Evolutionary conservation across 2,888 invertebrate genomes (phyloP).

Genomic region (Panopea generosa): DNA sequence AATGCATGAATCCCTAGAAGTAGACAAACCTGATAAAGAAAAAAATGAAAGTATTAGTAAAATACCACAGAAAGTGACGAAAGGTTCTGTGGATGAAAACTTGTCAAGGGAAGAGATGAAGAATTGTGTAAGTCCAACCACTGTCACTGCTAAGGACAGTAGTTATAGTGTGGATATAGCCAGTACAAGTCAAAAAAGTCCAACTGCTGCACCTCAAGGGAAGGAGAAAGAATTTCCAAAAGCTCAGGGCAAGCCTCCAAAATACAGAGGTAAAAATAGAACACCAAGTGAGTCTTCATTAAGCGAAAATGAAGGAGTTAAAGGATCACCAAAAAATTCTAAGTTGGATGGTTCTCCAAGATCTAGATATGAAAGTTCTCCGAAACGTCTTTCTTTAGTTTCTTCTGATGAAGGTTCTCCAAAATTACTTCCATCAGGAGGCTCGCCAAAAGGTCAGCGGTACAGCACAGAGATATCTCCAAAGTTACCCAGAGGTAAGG

Average conservation of each 20-base stretch:
- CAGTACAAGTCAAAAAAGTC: conserved; percentile 14
- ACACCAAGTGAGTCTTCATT: conserved; percentile 79
- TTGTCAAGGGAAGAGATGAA: conserved; percentile 29
- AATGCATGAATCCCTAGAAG: conserved; percentile 53
- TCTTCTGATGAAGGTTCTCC: conserved; percentile 65
- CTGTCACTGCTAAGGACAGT: conserved; percentile 24
- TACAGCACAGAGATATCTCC: conserved; percentile 59
- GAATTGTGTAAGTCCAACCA: conserved; percentile 25
- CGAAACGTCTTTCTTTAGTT: conserved; percentile 50
- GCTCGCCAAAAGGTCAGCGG: conserved; percentile 60
- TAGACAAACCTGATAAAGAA: conserved; percentile 32
- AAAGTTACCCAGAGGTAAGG: conserved; percentile 42
- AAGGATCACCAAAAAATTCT: conserved; percentile 36
- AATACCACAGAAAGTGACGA: conserved; percentile 33
- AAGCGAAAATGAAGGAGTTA: conserved; percentile 68
- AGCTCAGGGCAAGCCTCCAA: conserved; percentile 70
- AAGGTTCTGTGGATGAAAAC: conserved; percentile 30
- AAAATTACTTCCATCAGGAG: conserved; percentile 45
- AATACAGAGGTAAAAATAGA: conserved; percentile 68
- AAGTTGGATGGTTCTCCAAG: conserved; percentile 59
- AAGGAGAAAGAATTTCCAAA: conserved; percentile 34
- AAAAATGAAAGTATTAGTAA: conserved; percentile 22
- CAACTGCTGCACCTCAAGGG: conserved; percentile 10
- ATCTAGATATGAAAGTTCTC: conserved; percentile 62
- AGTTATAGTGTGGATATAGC: conserved; percentile 19